Conservation (phyloP, 2,888 invertebrate species). For the Spodoptera picta region DNA sequence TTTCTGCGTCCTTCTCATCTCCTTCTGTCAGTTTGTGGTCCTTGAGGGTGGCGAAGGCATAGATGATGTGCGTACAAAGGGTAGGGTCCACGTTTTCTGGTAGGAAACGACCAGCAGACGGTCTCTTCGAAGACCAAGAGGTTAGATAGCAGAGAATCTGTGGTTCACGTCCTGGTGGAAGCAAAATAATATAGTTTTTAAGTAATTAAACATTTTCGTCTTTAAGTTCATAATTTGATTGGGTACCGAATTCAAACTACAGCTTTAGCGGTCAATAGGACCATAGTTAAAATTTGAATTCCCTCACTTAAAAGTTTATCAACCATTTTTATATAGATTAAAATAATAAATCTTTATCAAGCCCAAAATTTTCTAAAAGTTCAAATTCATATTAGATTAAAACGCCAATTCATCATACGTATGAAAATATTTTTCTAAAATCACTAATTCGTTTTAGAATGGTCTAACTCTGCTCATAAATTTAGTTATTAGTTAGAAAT, state of each 20-base stretch:
- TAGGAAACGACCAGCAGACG: slow-evolving; percentile 95
- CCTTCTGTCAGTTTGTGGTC: slow-evolving; percentile 94
- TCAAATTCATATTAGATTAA: too few relatives aligned
- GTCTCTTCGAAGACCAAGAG: slow-evolving; percentile 98
- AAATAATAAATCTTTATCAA: too few relatives aligned
- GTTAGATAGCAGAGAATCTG: slow-evolving; percentile 98
- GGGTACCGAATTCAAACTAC: too few relatives aligned
- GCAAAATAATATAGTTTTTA: not conserved
- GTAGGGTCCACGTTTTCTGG: slow-evolving; percentile 96
- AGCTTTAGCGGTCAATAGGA: too few relatives aligned
- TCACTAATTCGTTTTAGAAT: slow-evolving; percentile 3
- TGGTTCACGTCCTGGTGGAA: slow-evolving; percentile 92
- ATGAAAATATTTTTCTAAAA: slow-evolving; percentile 1
- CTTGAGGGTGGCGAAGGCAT: slow-evolving; percentile 97
- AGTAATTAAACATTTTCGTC: too few relatives aligned
- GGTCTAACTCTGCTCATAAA: slow-evolving; percentile 2
- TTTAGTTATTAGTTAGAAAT: slow-evolving; percentile 14
- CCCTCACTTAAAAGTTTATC: too few relatives aligned
- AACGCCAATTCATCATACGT: not conserved
- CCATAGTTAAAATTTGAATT: too few relatives aligned
- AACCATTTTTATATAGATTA: too few relatives aligned
- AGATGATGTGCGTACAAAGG: slow-evolving; percentile 98
- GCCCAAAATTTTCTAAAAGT: too few relatives aligned
- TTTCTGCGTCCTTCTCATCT: slow-evolving; percentile 94
- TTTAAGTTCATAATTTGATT: too few relatives aligned